Conservation (phyloP, 2,797 vertebrate species). For the Falco peregrinus region DNA sequence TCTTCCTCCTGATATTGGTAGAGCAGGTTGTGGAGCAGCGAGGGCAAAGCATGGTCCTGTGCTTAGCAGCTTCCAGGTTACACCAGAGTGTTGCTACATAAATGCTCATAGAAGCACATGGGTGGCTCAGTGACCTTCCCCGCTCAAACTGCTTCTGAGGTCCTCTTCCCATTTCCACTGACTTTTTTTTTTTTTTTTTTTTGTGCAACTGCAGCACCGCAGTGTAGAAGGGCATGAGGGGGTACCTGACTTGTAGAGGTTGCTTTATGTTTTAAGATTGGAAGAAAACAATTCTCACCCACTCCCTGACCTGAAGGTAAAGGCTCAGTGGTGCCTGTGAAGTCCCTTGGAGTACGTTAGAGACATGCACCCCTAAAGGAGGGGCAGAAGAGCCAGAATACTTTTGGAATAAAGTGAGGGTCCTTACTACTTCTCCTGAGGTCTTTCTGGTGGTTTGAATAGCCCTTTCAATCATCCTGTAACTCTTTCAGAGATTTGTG, state of each 20-base stretch:
- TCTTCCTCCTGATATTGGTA: not conserved
- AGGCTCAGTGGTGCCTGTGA: not conserved
- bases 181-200: not conserved
- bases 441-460: not conserved
- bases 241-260: not conserved
- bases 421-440: not conserved
- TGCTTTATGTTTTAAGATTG: not conserved
- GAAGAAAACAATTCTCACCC: not conserved
- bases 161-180: not conserved
- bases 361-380: not conserved
- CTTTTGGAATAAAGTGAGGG: not conserved
- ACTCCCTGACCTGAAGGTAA: not conserved
- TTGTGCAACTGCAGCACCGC: too few species aligned
- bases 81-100: not conserved
- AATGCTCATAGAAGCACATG: not conserved
- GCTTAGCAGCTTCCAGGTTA: not conserved
- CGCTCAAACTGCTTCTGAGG: not conserved
- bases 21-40: rapidly evolving
- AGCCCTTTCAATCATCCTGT: not conserved
- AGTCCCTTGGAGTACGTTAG: not conserved
- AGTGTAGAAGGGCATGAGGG: not conserved
- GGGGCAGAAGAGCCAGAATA: not conserved
- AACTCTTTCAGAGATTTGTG: not conserved
- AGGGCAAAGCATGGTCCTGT: not conserved
- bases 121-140: not conserved